phyloP scores from a whole-genome alignment of 2,113 vertebrate genomes.

The Seriola dumerili region DNA sequence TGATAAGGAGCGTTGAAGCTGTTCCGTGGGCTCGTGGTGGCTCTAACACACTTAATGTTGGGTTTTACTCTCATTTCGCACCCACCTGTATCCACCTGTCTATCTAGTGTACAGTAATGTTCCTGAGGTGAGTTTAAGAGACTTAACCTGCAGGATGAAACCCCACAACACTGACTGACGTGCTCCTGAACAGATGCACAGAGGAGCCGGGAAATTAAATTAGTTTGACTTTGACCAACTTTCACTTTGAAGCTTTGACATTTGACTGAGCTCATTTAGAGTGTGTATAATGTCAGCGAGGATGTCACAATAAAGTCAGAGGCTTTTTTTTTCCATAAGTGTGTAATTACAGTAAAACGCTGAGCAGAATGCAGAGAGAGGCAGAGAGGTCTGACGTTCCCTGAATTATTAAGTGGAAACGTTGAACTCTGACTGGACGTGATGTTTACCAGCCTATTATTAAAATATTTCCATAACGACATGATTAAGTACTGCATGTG shows the following conservation, averaged over 20 bases:
- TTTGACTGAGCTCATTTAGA: constrained; percentile 52
- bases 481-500: neutral
- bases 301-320: constrained; percentile 31
- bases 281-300: neutral
- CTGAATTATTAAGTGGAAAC: constrained; percentile 27
- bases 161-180: neutral
- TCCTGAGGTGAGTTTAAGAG: too few species aligned
- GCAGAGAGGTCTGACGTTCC: neutral
- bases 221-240: constrained; percentile 24
- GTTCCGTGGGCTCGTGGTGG: too few species aligned
- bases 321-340: constrained; percentile 20
- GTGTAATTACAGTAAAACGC: constrained; percentile 30
- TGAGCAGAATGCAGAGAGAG: neutral
- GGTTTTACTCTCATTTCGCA: too few species aligned
- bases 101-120: too few species aligned
- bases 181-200: neutral
- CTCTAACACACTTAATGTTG: too few species aligned
- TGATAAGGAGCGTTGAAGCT: too few species aligned
- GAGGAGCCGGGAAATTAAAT: neutral
- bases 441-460: constrained; percentile 33
- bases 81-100: too few species aligned
- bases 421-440: constrained; percentile 17
- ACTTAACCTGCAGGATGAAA: neutral
- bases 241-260: constrained; percentile 28
- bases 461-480: constrained; percentile 11